Evolutionary conservation across 2,797 vertebrate genomes (phyloP).

Genomic region (Eupleurogrammus muticus): DNA sequence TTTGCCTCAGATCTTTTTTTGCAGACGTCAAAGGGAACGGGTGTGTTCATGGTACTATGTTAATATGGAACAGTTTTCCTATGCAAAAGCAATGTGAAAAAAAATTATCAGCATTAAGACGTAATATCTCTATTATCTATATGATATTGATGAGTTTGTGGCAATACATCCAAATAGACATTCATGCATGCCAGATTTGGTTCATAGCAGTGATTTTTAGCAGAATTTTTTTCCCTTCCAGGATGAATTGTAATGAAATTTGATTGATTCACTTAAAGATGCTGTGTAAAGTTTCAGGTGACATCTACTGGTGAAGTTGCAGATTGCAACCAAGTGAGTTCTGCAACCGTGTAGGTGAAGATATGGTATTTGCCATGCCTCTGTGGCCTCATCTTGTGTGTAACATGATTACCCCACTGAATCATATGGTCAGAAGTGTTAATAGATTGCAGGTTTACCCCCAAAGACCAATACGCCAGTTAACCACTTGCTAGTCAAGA

Average conservation of each 20-base stretch:
- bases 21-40: slow-evolving; percentile 38
- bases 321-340: too few relatives aligned
- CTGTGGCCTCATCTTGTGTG: slow-evolving; percentile 1
- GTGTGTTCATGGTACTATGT: slow-evolving; percentile 5
- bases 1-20: slow-evolving; percentile 23
- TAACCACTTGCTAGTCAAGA: slow-evolving; percentile 41
- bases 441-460: slow-evolving; percentile 36
- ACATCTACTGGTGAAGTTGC: not conserved
- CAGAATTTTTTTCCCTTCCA: not conserved
- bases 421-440: slow-evolving; percentile 34
- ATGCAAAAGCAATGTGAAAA: too few relatives aligned
- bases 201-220: not conserved
- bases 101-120: too few relatives aligned
- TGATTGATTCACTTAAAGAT: not conserved
- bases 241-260: not conserved
- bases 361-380: not conserved
- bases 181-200: not conserved
- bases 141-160: not conserved
- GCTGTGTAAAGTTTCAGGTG: too few relatives aligned
- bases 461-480: slow-evolving; percentile 43
- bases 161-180: not conserved
- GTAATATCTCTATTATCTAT: slow-evolving; percentile 10
- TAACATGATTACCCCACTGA: slow-evolving; percentile 43
- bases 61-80: not conserved
- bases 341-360: too few relatives aligned